Base-by-base conservation (phyloP, 1,140 invertebrate genomes). In the Mercenaria mercenaria region DNA sequence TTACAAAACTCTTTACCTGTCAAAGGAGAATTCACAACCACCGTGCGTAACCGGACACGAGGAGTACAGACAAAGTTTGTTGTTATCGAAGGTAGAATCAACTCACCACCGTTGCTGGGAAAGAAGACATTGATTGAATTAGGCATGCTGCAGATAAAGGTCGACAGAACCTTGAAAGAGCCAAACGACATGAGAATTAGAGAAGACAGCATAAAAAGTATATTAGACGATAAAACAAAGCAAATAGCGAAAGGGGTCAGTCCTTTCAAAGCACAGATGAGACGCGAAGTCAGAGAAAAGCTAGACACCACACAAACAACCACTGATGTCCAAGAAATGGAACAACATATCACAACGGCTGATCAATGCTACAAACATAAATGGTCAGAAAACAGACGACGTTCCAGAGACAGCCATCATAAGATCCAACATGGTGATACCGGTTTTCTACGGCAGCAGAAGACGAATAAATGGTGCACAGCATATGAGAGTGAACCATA, bases 311-410 rank as follows among this genome's bases (percentile, higher is more conserved):
- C 20, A 76, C 43, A n/a, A 52, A 50, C 47, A 67, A 18, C 18
- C 23, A 83, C 23, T 39, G 13, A n/a, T 47, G 18, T 47, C 43
- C 8, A 47, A 47, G 20, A 50, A 41, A 39, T n/a, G 26, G 79
- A 77, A 39, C 18, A 67, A 20, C n/a, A 84, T 0, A 84, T 84
- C 23, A 84, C 59, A 43, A 37, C 64, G 23, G 50, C 34, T 32
- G 83, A 59, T 47, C 72, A 41, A 74, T 13, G 34, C 39, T 86
- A 86, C 29, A 86, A 76, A 76, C 0, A 76, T 3, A 86, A 86
- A 56, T 79, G 26, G 39, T 8, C 11, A 37, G 29, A 72, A 47
- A 47, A 47, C 43, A 47, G 18, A n/a, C n/a, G n/a, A n/a, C n/a
- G n/a, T n/a, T n/a, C n/a, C n/a, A n/a, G n/a, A n/a, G n/a, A n/a